Evolutionary conservation across 2,888 invertebrate species (phyloP).

Genomic region (Tethea ocularis): DNA sequence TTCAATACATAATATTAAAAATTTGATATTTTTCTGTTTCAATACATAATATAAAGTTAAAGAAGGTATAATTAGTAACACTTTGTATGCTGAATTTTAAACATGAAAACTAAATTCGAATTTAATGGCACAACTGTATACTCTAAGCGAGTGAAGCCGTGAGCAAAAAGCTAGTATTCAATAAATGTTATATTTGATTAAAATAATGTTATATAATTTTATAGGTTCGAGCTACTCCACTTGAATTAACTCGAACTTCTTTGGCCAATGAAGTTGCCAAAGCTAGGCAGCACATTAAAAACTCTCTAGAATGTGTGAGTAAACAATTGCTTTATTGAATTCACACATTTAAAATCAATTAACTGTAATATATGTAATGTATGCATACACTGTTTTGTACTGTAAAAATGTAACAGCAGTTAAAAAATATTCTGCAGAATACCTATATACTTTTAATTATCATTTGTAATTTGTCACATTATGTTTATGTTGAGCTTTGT

Average conservation of each 20-base stretch:
- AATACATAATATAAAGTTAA: too few relatives aligned
- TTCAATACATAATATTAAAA: too few relatives aligned
- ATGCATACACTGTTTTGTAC: background rate
- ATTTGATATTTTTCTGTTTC: too few relatives aligned
- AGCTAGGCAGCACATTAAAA: conserved; percentile 93
- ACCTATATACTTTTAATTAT: background rate
- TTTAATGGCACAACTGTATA: too few relatives aligned
- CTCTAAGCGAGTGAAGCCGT: too few relatives aligned
- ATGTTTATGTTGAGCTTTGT: background rate
- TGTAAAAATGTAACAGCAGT: background rate
- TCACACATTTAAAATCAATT: conserved; percentile 26
- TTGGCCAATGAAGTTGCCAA: conserved; percentile 94
- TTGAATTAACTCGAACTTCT: conserved; percentile 80
- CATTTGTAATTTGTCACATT: background rate
- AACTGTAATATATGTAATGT: background rate
- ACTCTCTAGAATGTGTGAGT: conserved; percentile 88
- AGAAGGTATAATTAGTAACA: too few relatives aligned
- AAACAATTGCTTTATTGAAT: conserved; percentile 41
- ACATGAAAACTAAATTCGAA: too few relatives aligned
- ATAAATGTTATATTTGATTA: conserved; percentile 5
- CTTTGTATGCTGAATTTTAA: too few relatives aligned
- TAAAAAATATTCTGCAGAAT: background rate
- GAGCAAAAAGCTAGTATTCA: too few relatives aligned
- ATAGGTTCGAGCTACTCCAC: conserved; percentile 64
- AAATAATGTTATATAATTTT: conserved; percentile 41